Evolutionary conservation across 1,140 invertebrate genomes (phyloP).

Genomic region (Eumeta japonica): DNA sequence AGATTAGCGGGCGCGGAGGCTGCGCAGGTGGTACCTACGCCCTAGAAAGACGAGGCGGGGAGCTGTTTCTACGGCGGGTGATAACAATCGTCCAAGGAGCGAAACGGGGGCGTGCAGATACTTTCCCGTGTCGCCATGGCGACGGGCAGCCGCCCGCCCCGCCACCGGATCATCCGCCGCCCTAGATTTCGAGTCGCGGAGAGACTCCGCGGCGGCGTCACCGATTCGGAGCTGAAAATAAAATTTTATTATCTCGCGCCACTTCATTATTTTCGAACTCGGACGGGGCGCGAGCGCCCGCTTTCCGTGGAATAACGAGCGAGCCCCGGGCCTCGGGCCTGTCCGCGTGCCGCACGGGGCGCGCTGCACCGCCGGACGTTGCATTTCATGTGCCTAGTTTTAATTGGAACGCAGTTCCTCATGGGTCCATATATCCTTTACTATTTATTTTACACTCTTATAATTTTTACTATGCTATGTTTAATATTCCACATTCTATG

Average conservation of each 20-base stretch:
- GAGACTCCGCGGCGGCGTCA: conserved; percentile 18
- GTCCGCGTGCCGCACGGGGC: not conserved
- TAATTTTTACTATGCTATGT: too few species aligned
- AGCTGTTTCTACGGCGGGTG: conserved; percentile 31
- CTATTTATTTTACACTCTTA: too few species aligned
- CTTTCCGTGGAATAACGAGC: conserved; percentile 33
- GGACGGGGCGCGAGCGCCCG: conserved; percentile 23
- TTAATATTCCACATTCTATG: too few species aligned
- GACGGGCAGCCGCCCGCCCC: conserved; percentile 35
- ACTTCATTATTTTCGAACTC: conserved; percentile 47
- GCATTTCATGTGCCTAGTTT: too few species aligned
- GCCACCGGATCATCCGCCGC: conserved; percentile 8
- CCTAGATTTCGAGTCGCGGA: not conserved
- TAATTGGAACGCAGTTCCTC: too few species aligned
- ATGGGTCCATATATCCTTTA: too few species aligned
- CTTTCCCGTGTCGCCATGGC: conserved; percentile 36
- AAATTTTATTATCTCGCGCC: conserved; percentile 49
- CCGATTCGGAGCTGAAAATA: conserved; percentile 40
- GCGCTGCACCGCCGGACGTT: too few species aligned
- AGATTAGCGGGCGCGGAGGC: conserved; percentile 34
- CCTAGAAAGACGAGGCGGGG: conserved; percentile 39
- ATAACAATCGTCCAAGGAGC: conserved; percentile 48
- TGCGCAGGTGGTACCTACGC: conserved; percentile 26
- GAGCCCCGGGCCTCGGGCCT: too few species aligned
- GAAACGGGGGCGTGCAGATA: conserved; percentile 36